Base-by-base conservation (phyloP, 35 echinoderm and acorn worm genomes). In the Patiria miniata region DNA sequence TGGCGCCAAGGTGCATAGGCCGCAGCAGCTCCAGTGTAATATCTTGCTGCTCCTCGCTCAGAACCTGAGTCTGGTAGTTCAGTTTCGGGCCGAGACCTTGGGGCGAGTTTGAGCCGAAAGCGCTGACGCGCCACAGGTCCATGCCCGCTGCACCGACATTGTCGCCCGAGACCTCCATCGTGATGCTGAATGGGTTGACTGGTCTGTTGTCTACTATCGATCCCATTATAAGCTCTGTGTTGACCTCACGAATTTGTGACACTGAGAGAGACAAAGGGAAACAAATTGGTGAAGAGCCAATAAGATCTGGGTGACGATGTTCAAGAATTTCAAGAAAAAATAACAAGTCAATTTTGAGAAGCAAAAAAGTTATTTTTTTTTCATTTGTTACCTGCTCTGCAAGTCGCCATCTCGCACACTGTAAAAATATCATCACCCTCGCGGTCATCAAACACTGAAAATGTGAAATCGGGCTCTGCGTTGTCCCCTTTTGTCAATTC, bases 401-500 rank as follows among this genome's bases (percentile, higher is more conserved):
- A 95, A 8, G 39, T 30, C 8, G 57, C 80, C 50, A 29, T 61
- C 29, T 95, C 83, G 33, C 93, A 95, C 18, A 88, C 10, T 19
- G 81, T 88, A 28, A 87, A 82, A 52, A 95, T 78, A 16, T 61
- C 44, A 40, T 91, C 86, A 2, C 19, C 78, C 7, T 91, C 89
- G 17, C 32, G 21, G 10, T 91, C 89, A 38, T 54, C 28, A 7
- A 88, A 39, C 3, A 90, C 91, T n/a, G 85, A 89, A 21, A 93
- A 78, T 36, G 84, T 84, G 47, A 97, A 97, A 69, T 89, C 87
- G 18, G 95, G 88, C 18, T 58, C 69, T 21, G 95, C 78, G 21
- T 51, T 59, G 12, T 86, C 83, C 52, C 83, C 83, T 79, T 93
- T 97, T 37, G 95, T 88, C 79, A 97, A 93, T n/a, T 97, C 95